Evolutionary conservation across 1,140 invertebrate genomes (phyloP).

Genomic region (Phymastichus coffea): DNA sequence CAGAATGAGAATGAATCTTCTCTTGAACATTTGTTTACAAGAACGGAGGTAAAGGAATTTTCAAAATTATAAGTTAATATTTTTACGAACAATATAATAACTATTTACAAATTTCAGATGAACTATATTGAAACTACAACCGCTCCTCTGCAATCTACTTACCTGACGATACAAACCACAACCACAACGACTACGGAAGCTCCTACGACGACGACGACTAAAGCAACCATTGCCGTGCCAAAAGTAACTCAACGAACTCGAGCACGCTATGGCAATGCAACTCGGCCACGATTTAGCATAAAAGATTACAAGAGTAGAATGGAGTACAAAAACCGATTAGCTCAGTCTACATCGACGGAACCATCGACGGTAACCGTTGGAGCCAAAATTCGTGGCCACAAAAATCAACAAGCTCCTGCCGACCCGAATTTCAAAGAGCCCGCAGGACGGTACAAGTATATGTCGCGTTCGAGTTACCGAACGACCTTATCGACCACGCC

Average conservation of each 20-base stretch:
- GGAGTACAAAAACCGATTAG: slow-evolving; percentile 47
- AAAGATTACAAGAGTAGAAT: slow-evolving; percentile 56
- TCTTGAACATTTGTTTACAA: slow-evolving; percentile 43
- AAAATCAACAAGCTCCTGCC: slow-evolving; percentile 30
- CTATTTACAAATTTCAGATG: neutral
- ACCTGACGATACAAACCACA: slow-evolving; percentile 26
- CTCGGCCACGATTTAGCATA: slow-evolving; percentile 49
- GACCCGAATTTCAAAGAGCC: slow-evolving; percentile 31
- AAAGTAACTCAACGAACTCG: slow-evolving; percentile 43
- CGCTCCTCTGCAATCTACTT: slow-evolving; percentile 12
- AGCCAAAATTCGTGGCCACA: slow-evolving; percentile 23
- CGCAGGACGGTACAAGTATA: slow-evolving; percentile 47
- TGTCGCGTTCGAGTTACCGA: slow-evolving; percentile 42
- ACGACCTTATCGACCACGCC: slow-evolving; percentile 35
- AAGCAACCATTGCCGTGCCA: slow-evolving; percentile 20
- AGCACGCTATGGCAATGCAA: slow-evolving; percentile 45
- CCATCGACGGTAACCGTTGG: neutral
- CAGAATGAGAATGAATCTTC: slow-evolving; percentile 32
- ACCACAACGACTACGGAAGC: slow-evolving; percentile 32
- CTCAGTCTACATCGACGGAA: slow-evolving; percentile 32
- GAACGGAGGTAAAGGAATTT: slow-evolving; percentile 40
- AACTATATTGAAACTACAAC: slow-evolving; percentile 30
- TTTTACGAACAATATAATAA: no score
- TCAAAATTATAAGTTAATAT: no score
- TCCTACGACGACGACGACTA: slow-evolving; percentile 31